Conservation (phyloP, 2,113 vertebrate species). For the Pluvianellus socialis region DNA sequence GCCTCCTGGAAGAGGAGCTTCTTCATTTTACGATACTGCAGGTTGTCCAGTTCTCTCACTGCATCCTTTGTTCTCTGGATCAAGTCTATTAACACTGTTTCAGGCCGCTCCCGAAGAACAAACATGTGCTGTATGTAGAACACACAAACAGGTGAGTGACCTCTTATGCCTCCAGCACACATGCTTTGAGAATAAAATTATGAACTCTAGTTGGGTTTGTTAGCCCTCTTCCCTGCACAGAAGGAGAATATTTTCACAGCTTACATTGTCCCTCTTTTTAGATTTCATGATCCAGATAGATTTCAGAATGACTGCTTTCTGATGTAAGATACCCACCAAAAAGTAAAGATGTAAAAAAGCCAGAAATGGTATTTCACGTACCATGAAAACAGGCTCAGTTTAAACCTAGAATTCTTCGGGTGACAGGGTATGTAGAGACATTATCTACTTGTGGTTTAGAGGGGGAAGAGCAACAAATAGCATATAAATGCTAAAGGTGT, state of each 20-base stretch:
- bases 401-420: background rate
- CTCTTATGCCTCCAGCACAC: background rate
- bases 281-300: background rate
- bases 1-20: constrained; percentile 98
- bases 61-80: constrained; percentile 98
- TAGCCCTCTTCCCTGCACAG: background rate
- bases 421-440: background rate
- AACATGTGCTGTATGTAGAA: constrained; percentile 90
- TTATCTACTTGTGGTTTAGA: background rate
- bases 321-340: background rate
- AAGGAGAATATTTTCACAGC: background rate
- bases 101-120: constrained; percentile 91
- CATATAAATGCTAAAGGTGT: background rate
- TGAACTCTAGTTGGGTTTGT: background rate
- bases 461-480: background rate
- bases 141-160: background rate
- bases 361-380: background rate
- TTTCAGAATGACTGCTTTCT: background rate
- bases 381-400: background rate
- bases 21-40: constrained; percentile 99
- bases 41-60: constrained; percentile 96
- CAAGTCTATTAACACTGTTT: constrained; percentile 95
- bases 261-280: background rate
- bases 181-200: background rate
- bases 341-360: background rate